Percentiles rank a stretch among this genome's conserved stretches.
These are phyloP conservation scores for Drosophila kepulauana DNA, from an alignment of 1,140 invertebrate species.

Conservation along the genomic window DNA sequence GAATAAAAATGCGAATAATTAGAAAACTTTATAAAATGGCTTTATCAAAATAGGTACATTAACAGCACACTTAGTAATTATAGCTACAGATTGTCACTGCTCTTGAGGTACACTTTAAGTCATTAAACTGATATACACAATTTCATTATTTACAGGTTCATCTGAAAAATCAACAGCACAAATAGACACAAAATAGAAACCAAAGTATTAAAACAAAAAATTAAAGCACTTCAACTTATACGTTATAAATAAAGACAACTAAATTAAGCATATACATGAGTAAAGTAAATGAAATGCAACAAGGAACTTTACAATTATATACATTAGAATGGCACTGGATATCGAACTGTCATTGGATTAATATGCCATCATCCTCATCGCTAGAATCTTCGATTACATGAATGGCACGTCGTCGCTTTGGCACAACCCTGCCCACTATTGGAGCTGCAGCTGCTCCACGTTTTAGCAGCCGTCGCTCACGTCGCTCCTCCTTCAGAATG, in stretches of 20 bases:
- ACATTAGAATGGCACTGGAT: conserved; percentile 5
- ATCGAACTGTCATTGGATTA: conserved; percentile 8
- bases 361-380: conserved; percentile 60
- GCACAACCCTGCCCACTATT: background rate
- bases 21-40: conserved; percentile 23
- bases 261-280: conserved; percentile 6
- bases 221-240: conserved; percentile 45
- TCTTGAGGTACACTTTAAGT: conserved; percentile 39
- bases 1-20: background rate
- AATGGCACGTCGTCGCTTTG: conserved; percentile 44
- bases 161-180: background rate
- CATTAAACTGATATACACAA: conserved; percentile 1
- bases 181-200: conserved; percentile 22
- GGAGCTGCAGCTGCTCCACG: background rate
- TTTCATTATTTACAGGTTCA: conserved; percentile 12
- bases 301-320: conserved; percentile 6
- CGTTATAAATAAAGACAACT: conserved; percentile 18
- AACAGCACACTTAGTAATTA: background rate
- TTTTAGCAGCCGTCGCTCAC: conserved; percentile 41
- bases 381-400: conserved; percentile 60
- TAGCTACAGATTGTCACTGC: conserved; percentile 5
- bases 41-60: conserved; percentile 10
- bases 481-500: conserved; percentile 69
- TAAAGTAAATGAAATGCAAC: background rate
- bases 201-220: conserved; percentile 50